Base-by-base conservation (phyloP, 2,797 vertebrate genomes). In the Spinibarbus caldwelli region DNA sequence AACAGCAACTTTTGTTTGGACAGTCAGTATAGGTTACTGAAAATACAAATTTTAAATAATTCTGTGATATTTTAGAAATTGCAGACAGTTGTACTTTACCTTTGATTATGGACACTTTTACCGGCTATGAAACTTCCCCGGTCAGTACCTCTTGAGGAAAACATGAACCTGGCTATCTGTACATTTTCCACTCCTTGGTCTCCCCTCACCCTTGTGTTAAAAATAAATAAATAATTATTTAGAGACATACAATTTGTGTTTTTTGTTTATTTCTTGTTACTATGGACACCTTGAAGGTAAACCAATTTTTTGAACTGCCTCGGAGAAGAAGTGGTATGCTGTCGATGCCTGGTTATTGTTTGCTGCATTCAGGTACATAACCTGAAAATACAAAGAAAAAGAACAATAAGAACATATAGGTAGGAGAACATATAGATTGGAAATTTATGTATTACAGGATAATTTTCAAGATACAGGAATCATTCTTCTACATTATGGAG, bases 171-270 rank as follows among this genome's bases (percentile, higher is more conserved):
- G 38, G 38, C 21, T 23, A 45, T 17, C n/a, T 45, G 38, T 7
- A 72, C 41, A 45, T 72, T 45, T 12, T 72, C 38, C n/a, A 72
- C 70, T 78, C 66, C 49, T 52, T 52, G 49, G 17, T 52, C 49
- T 49, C 47, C 47, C 15, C 47, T 49, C 15, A 49, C 47, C 47
- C 47, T 49, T 47, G 15, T 49, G 47, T 47, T 15, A 17, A 49
- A 15, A 4, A 49, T 49, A 49, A 49, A 49, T 49, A 17, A 47
- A 47, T 47, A 49, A 47, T 47, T 17, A 19, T 17, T 49, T 19
- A 19, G 5, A 49, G 47, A 49, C 15, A 19, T 17, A 49, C 15
- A 49, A 49, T 19, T 49, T 1, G 47, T 6, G 15, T 49, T 49
- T 49, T 49, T 6, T 17, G 15, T 54, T 54, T 54, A 2, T 23